Conservation (phyloP, 2,888 invertebrate genomes). For the Dolichomitus sp. region DNA sequence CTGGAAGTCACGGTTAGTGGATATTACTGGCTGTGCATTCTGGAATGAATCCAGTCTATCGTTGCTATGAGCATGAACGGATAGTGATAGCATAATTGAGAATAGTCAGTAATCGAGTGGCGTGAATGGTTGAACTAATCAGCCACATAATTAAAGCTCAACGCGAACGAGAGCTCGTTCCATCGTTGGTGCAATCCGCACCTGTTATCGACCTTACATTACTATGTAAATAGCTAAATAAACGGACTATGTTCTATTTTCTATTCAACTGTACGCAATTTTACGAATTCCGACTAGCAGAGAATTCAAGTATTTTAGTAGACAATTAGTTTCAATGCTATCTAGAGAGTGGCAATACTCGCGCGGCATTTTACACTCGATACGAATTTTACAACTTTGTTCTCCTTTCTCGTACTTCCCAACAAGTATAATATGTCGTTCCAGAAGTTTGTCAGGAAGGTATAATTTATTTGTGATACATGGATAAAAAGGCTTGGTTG, state of each 20-base stretch:
- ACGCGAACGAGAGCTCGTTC: conserved; percentile 41
- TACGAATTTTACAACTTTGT: no score
- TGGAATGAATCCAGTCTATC: neutral
- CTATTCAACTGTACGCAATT: neutral
- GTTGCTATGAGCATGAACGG: neutral
- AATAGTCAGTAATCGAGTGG: neutral
- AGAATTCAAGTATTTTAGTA: neutral
- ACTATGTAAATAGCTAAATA: conserved; percentile 36
- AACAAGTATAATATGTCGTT: no score
- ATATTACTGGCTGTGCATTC: neutral
- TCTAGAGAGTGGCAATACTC: neutral
- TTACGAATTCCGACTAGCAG: neutral
- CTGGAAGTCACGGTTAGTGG: neutral
- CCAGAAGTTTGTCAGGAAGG: no score
- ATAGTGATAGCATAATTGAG: neutral
- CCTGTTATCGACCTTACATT: conserved; percentile 56
- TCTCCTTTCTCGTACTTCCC: no score
- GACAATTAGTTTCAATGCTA: neutral
- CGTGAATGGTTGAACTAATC: conserved; percentile 23
- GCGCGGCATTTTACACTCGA: neutral
- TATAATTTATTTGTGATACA: no score
- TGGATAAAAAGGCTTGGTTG: no score
- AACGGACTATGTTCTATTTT: conserved; percentile 19
- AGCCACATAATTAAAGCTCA: conserved; percentile 56
- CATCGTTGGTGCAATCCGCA: conserved; percentile 27